Conservation (phyloP, 53 echinoderm and acorn worm species). For the Arbacia lixula region DNA sequence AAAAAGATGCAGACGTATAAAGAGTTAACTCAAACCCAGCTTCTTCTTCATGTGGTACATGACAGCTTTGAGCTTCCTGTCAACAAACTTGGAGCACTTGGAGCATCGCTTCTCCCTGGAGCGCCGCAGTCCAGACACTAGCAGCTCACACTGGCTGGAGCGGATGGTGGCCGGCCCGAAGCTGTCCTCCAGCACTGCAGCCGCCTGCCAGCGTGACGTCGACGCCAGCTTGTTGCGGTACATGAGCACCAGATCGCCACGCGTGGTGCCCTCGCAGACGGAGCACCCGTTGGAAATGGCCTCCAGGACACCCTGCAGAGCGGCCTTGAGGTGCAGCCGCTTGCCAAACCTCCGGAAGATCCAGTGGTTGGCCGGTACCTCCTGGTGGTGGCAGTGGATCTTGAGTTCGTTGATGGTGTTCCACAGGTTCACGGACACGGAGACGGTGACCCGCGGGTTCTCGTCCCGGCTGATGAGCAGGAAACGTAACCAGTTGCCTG, state of each 20-base stretch:
- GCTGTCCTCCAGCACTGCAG: slow-evolving; percentile 34
- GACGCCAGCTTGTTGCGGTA: slow-evolving; percentile 41
- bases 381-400: slow-evolving; percentile 43
- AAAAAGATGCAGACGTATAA: too few species aligned
- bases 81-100: slow-evolving; percentile 40
- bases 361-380: slow-evolving; percentile 51
- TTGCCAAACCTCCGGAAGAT: slow-evolving; percentile 49
- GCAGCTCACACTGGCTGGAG: slow-evolving; percentile 48
- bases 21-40: slow-evolving; percentile 37
- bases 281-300: slow-evolving; percentile 49
- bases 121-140: slow-evolving; percentile 43
- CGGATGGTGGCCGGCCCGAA: slow-evolving; percentile 35
- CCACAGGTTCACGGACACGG: slow-evolving; percentile 40
- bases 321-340: slow-evolving; percentile 35
- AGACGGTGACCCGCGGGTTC: slow-evolving; percentile 23
- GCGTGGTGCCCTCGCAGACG: slow-evolving; percentile 46
- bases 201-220: slow-evolving; percentile 39
- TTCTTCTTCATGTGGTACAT: slow-evolving; percentile 49
- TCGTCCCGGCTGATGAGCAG: slow-evolving; percentile 19
- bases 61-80: slow-evolving; percentile 47
- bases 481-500: slow-evolving; percentile 43
- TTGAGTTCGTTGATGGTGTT: slow-evolving; percentile 40
- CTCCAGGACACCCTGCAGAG: slow-evolving; percentile 35
- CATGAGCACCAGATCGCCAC: slow-evolving; percentile 44
- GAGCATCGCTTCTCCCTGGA: slow-evolving; percentile 46